phyloP scores from a whole-genome alignment of 2,888 invertebrate species.

The Drosophila putrida region DNA sequence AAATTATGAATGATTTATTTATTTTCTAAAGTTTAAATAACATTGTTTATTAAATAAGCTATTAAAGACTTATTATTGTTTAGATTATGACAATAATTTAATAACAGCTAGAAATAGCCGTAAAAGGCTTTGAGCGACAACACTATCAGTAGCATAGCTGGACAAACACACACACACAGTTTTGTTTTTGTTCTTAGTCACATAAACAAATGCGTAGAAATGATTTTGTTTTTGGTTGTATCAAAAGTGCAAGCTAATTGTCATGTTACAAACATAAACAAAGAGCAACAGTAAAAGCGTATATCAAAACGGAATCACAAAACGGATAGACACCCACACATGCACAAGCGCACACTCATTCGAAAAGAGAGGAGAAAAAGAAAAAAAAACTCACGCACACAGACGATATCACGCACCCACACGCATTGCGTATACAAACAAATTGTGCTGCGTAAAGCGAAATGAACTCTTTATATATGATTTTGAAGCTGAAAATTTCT shows the following conservation, averaged over 20 bases:
- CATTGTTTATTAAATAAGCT: too few species aligned
- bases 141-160: constrained; percentile 27
- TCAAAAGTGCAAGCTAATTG: constrained; percentile 62
- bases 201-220: constrained; percentile 74
- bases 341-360: constrained; percentile 3
- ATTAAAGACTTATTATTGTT: too few species aligned
- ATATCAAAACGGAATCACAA: constrained; percentile 41
- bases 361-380: constrained; percentile 1
- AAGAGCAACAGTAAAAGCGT: constrained; percentile 47
- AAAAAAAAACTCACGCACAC: constrained; percentile 24
- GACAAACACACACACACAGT: constrained; percentile 25
- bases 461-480: constrained; percentile 43
- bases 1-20: too few species aligned
- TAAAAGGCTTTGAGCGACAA: constrained; percentile 9
- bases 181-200: constrained; percentile 26
- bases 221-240: constrained; percentile 16
- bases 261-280: constrained; percentile 65
- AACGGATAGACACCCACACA: constrained; percentile 42
- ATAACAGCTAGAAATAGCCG: not conserved
- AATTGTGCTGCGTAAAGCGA: constrained; percentile 21
- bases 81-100: not conserved
- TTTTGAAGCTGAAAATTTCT: constrained; percentile 21
- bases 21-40: too few species aligned
- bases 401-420: constrained; percentile 35
- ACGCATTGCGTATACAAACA: constrained; percentile 38